Conservation (phyloP, 2,888 invertebrate species). For the Epinotia brunnichana region DNA sequence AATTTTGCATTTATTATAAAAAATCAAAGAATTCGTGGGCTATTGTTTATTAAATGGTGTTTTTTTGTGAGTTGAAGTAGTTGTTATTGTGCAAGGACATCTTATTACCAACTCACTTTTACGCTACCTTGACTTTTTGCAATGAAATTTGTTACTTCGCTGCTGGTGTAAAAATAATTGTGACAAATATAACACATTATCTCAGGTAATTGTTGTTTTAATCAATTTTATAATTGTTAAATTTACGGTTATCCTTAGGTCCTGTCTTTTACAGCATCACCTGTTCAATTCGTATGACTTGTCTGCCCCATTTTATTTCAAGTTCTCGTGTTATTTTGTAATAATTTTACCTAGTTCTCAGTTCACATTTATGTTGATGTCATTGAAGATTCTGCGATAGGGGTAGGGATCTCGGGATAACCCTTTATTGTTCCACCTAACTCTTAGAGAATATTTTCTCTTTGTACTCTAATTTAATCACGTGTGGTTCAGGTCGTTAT, state of each 20-base stretch:
- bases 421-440: conserved; percentile 41
- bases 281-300: conserved; percentile 52
- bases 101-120: conserved; percentile 51
- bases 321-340: conserved; percentile 68
- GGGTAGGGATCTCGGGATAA: conserved; percentile 20
- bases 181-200: conserved; percentile 76
- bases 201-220: conserved; percentile 75
- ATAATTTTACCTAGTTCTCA: conserved; percentile 44
- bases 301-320: conserved; percentile 74
- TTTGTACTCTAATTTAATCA: conserved; percentile 73
- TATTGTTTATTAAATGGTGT: conserved; percentile 55
- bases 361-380: conserved; percentile 36
- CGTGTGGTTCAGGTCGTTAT: conserved; percentile 78
- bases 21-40: conserved; percentile 62
- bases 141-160: conserved; percentile 81
- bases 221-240: conserved; percentile 46
- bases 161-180: conserved; percentile 83
- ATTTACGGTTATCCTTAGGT: conserved; percentile 27
- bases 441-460: conserved; percentile 42
- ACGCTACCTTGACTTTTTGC: conserved; percentile 66
- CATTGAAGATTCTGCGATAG: conserved; percentile 11
- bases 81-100: conserved; percentile 54
- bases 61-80: conserved; percentile 53
- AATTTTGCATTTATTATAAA: conserved; percentile 70
- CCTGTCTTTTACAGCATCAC: conserved; percentile 44